Evolutionary conservation across 2,113 vertebrate species (phyloP).

Genomic region (Xiphophorus maculatus): DNA sequence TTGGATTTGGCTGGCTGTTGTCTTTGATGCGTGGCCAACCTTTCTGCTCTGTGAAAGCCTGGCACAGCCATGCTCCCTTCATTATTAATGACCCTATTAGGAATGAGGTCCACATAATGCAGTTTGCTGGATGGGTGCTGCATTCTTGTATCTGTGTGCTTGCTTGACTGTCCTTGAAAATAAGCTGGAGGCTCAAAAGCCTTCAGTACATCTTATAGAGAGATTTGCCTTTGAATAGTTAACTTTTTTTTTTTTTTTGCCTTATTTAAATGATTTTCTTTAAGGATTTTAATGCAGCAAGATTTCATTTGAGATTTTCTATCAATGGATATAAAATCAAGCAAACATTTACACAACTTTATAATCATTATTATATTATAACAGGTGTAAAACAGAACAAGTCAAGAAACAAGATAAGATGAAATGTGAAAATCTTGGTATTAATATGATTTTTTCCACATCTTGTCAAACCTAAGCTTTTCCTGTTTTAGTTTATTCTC

Average conservation of each 20-base stretch:
- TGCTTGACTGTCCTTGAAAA: constrained; percentile 23
- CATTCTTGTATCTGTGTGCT: constrained; percentile 11
- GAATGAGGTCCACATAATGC: constrained; percentile 26
- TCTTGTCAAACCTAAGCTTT: too few species aligned
- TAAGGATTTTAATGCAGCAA: neutral
- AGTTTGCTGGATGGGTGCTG: constrained; percentile 15
- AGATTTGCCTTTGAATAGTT: neutral
- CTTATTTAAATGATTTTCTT: neutral
- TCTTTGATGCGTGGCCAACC: constrained; percentile 40
- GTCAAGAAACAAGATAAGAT: too few species aligned
- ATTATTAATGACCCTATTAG: constrained; percentile 51
- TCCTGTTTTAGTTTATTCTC: too few species aligned
- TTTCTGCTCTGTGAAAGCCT: constrained; percentile 36
- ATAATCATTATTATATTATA: too few species aligned
- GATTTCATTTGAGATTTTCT: neutral
- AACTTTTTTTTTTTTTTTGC: neutral
- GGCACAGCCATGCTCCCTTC: constrained; percentile 38
- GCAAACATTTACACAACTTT: too few species aligned
- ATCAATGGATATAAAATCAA: too few species aligned
- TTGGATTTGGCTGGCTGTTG: constrained; percentile 34
- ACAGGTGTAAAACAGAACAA: too few species aligned
- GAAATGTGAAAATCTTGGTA: too few species aligned
- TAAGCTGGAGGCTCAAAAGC: constrained; percentile 17
- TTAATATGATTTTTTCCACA: too few species aligned
- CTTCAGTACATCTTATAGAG: neutral